Evolutionary conservation across 2,113 vertebrate genomes (phyloP), one percentile per base, ranked within the genome.

Genomic region (Dolichallabes microphthalmus): DNA sequence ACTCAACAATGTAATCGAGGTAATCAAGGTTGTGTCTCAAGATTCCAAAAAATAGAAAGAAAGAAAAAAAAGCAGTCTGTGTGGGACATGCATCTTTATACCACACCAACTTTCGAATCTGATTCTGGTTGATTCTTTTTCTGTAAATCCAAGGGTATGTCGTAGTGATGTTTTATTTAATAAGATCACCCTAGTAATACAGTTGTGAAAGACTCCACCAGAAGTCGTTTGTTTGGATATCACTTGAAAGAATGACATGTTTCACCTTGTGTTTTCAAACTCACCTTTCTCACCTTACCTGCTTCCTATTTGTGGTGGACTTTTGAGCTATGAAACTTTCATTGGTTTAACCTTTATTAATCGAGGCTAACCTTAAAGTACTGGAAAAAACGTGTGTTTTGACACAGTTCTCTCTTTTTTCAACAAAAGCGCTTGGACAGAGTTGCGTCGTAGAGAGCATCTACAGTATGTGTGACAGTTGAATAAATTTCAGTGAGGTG

Each of bases 381-480:
- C 12, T 20, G 17, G 55, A 68, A 74, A 61, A 81, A 83, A 45
- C 60, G 9, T 7, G 7, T 79, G 55, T 22, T 39, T 57, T 79
- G 57, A 50, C 73, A 77, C 39, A 83, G 35, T 35, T 76, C 57
- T 55, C 35, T 55, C 11, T 77, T 61, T 55, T 64, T 84, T 19
- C 32, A 61, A 64, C 17, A 53, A 64, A 77, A 52, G 32, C 25
- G 45, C 14, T 45, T 63, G 39, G n/a, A 63, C 63, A 22, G 12
- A 30, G 13, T 85, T 2, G 7, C 22, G 50, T 64, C 12, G 52
- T 53, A 66, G 27, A 2, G 17, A 17, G 27, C 45, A 15, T 66
- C 35, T 5, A 45, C 7, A 45, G 45, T 45, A 68, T 82, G 84
- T 86, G 80, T 91, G 88, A 87, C 91, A 84, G 91, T 92, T 91